Evolutionary conservation across 2,797 vertebrate species (phyloP).

Genomic region (Myioborus miniatus): DNA sequence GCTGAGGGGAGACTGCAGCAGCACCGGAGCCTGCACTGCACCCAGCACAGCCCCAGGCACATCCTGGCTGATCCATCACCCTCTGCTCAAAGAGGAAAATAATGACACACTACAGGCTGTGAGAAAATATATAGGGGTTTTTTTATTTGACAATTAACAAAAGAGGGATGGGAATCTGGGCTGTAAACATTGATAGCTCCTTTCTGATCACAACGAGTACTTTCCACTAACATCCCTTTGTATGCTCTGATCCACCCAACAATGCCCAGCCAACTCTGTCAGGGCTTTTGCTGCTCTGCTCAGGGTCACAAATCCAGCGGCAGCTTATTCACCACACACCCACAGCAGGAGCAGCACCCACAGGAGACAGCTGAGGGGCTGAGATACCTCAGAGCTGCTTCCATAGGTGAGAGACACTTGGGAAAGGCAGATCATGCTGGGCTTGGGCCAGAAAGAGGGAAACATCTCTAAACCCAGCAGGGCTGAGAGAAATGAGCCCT

Average conservation of each 20-base stretch:
- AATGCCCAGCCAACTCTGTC: constrained; percentile 46
- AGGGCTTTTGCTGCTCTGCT: constrained; percentile 62
- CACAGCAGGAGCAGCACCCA: not conserved
- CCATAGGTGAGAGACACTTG: rapidly evolving
- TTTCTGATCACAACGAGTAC: constrained; percentile 59
- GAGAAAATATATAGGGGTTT: not conserved
- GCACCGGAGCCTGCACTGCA: rapidly evolving
- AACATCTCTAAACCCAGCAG: rapidly evolving
- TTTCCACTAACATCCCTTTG: constrained; percentile 69
- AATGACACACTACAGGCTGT: not conserved
- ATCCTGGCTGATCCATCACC: not conserved
- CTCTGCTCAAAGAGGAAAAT: not conserved
- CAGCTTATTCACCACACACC: constrained; percentile 18
- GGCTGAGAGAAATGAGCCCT: not conserved
- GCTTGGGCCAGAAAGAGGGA: not conserved
- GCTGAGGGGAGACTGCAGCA: not conserved
- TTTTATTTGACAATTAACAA: constrained; percentile 47
- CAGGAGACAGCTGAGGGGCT: not conserved
- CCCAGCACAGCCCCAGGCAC: not conserved
- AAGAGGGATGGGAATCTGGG: constrained; percentile 27
- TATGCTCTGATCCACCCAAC: constrained; percentile 52
- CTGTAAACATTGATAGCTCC: constrained; percentile 51
- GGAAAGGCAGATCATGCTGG: not conserved
- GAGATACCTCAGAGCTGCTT: not conserved
- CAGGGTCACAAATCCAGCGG: constrained; percentile 40